Base-by-base conservation (phyloP, 2,888 invertebrate genomes). In the Nomada ferruginata region DNA sequence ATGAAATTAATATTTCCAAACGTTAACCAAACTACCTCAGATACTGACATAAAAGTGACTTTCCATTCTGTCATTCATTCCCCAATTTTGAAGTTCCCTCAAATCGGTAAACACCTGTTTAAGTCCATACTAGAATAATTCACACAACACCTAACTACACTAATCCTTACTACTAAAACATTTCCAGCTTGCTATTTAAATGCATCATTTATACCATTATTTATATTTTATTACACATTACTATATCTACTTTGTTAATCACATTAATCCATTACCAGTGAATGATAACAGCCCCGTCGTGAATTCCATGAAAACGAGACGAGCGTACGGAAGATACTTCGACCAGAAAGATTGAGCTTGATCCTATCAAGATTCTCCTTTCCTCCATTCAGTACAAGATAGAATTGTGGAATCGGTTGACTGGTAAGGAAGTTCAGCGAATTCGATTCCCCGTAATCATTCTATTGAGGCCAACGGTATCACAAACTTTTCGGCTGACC, bases 401-500 rank as follows among this genome's bases (percentile, higher is more conserved):
- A 55, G 69, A 70, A 73, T 69, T 69, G 74, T 57, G 36, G 61
- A 80, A 70, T 68, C 59, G 77, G 61, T 77, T 59, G 83, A 78
- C 71, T 50, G 74, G 75, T 29, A 68, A 55, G 72, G 50, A 79
- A 76, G 53, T 80, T 64, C 69, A 26, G 10, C 44, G 66, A 79
- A 83, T 79, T 75, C 83, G 75, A 83, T 83, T 83, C 71, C n/a
- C 75, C 29, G 68, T 72, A 65, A 83, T 83, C 83, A 83, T 68
- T 70, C 73, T 59, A 75, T 76, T 64, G 59, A 66, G 55, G n/a
- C 15, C 15, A 18, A 42, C 36, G 50, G 61, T 65, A 69, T 71
- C 61, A 63, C 44, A 29, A 74, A 65, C 52, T 80, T 70, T 55
- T 60, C 26, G 57, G 52, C 68, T 70, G 74, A 63, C 70, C 57